A percentile compares a stretch with the other conserved stretches of the same genome.
Conservation (phyloP, 2,888 invertebrate species). For the Isoperla grammatica region DNA sequence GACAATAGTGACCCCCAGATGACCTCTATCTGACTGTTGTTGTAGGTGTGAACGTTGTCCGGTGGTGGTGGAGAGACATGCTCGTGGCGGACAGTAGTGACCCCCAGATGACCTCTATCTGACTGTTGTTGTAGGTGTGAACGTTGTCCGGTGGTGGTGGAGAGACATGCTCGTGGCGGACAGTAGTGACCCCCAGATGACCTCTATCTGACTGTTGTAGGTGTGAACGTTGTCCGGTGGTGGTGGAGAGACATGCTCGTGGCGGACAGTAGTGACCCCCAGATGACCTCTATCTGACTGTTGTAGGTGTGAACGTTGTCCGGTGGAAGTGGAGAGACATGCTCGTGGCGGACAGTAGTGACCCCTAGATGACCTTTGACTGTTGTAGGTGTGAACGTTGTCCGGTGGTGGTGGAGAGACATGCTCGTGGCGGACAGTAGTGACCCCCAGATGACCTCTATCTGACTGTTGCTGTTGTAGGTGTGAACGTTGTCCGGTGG, state of each 20-base stretch:
- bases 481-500: constrained; percentile 60
- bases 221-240: constrained; percentile 60
- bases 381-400: constrained; percentile 51
- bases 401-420: constrained; percentile 67
- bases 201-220: too few relatives aligned
- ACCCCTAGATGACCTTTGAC: constrained; percentile 44
- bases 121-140: constrained; percentile 40
- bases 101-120: constrained; percentile 42
- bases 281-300: too few relatives aligned
- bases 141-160: constrained; percentile 67
- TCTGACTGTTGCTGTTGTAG: constrained; percentile 31
- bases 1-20: constrained; percentile 52
- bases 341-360: constrained; percentile 57
- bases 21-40: too few relatives aligned
- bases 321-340: constrained; percentile 64
- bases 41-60: constrained; percentile 49
- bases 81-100: constrained; percentile 59
- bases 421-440: constrained; percentile 57
- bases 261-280: constrained; percentile 54
- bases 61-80: constrained; percentile 63
- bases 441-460: constrained; percentile 47
- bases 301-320: constrained; percentile 49
- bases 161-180: constrained; percentile 58
- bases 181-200: constrained; percentile 48
- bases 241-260: constrained; percentile 58